phyloP scores from a whole-genome alignment of 2,888 invertebrate species.

The Meloe dianella region DNA sequence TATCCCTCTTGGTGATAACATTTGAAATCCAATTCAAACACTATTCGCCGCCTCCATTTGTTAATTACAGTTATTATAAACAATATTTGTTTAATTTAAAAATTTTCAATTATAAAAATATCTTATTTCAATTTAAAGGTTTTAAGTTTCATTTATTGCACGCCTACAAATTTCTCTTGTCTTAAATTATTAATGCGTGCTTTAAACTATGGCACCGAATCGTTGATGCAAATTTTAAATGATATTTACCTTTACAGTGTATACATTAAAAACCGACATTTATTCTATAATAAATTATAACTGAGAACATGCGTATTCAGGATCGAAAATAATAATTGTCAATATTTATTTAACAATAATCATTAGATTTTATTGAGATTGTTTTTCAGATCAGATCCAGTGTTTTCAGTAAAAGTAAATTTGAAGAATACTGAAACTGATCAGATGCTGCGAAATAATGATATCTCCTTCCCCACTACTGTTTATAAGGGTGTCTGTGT shows the following conservation, averaged over 20 bases:
- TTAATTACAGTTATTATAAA: constrained; percentile 4
- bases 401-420: constrained; percentile 40
- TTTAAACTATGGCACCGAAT: not conserved
- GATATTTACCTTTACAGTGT: not conserved
- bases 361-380: not conserved
- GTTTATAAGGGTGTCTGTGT: constrained; percentile 34
- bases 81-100: not conserved
- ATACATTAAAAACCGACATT: not conserved
- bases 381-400: not conserved
- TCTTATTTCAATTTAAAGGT: not conserved
- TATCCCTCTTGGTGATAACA: constrained; percentile 9
- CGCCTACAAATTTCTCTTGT: not conserved
- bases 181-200: not conserved
- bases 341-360: not conserved
- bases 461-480: constrained; percentile 44
- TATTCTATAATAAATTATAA: not conserved
- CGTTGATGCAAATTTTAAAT: not conserved
- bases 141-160: not conserved
- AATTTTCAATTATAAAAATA: not conserved
- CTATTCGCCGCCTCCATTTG: constrained; percentile 7
- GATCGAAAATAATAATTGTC: not conserved
- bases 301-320: not conserved
- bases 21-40: constrained; percentile 12
- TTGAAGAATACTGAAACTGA: constrained; percentile 52
- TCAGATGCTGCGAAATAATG: constrained; percentile 57